Conservation (phyloP, 2,888 invertebrate genomes). For the Calephelis perditalis region DNA sequence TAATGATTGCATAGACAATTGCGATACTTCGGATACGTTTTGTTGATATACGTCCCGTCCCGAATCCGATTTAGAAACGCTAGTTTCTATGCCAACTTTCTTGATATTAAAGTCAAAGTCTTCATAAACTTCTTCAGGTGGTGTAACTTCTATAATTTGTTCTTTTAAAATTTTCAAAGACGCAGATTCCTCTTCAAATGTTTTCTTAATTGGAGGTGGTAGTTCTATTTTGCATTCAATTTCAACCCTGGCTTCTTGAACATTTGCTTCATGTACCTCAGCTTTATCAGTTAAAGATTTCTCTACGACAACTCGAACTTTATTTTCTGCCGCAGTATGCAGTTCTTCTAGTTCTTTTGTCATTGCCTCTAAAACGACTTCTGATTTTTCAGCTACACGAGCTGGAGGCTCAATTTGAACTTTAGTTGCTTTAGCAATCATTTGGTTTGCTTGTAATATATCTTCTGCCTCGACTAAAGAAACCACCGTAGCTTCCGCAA, state of each 20-base stretch:
- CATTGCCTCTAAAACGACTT: conserved; percentile 25
- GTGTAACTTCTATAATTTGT: conserved; percentile 20
- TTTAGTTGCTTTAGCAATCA: conserved; percentile 21
- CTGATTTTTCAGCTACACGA: conserved; percentile 29
- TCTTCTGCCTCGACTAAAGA: conserved; percentile 18
- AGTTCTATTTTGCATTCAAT: conserved; percentile 27
- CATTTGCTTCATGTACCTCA: conserved; percentile 11
- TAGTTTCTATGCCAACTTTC: conserved; percentile 27
- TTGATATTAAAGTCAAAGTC: conserved; percentile 21
- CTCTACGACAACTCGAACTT: conserved; percentile 12
- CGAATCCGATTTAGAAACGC: conserved; percentile 18
- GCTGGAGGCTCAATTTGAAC: conserved; percentile 30
- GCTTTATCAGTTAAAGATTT: conserved; percentile 15
- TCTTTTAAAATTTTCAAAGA: conserved; percentile 41
- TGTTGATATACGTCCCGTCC: conserved; percentile 13
- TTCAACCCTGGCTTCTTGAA: conserved; percentile 25
- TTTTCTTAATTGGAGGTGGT: conserved; percentile 26
- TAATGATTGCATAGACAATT: conserved; percentile 6
- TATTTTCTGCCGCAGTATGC: conserved; percentile 16
- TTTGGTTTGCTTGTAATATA: conserved; percentile 18
- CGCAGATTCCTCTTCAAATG: conserved; percentile 36
- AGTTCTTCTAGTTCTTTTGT: conserved; percentile 15
- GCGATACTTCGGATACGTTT: background rate
- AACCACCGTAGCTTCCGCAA: conserved; percentile 17
- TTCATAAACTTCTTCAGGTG: conserved; percentile 25